Conservation (phyloP, 1,140 invertebrate genomes). For the Temnothorax curvispinosus region DNA sequence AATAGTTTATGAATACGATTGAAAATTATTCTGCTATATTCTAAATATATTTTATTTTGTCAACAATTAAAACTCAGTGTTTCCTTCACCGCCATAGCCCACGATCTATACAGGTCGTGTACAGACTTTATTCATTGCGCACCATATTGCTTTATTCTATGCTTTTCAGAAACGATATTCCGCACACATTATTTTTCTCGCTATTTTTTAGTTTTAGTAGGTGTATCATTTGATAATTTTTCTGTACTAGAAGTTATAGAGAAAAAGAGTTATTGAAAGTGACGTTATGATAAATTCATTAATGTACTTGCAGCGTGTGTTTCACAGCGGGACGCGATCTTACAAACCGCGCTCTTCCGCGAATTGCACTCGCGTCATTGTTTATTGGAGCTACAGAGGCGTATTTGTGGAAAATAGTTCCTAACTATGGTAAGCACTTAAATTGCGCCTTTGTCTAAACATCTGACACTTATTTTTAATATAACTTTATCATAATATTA, state of each 20-base stretch:
- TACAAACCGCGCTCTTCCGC: conserved; percentile 33
- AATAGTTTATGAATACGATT: too few species aligned
- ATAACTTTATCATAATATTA: too few species aligned
- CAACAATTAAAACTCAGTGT: too few species aligned
- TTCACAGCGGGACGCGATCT: neutral
- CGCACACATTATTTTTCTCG: neutral
- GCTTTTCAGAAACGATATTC: neutral
- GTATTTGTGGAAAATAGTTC: too few species aligned
- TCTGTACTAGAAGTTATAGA: neutral
- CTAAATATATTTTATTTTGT: too few species aligned
- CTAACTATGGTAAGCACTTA: too few species aligned
- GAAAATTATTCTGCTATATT: too few species aligned
- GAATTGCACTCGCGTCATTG: conserved; percentile 16
- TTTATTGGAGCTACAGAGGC: neutral
- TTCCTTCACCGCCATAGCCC: too few species aligned
- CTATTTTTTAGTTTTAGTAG: neutral
- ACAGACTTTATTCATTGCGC: neutral
- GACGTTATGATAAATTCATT: conserved; percentile 21
- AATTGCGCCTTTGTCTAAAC: too few species aligned
- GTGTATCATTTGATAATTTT: neutral
- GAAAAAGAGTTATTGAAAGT: neutral
- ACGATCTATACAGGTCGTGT: too few species aligned
- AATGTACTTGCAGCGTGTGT: neutral
- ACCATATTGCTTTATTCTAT: neutral
- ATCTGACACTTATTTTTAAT: too few species aligned